These are phyloP conservation scores for Sesia apiformis DNA, from an alignment of 2,888 invertebrate genomes.

Conservation along the genomic window DNA sequence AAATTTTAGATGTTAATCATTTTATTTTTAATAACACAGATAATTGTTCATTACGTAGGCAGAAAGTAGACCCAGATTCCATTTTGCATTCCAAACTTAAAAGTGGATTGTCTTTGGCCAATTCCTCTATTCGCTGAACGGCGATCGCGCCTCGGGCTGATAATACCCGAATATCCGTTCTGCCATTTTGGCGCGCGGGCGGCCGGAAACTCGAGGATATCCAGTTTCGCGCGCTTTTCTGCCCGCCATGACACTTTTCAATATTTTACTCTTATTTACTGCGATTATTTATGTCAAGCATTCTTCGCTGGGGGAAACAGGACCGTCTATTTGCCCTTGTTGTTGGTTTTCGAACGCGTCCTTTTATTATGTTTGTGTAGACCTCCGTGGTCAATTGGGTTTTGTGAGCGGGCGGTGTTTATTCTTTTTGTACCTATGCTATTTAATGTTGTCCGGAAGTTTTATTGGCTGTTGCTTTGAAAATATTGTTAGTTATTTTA, in stretches of 20 bases:
- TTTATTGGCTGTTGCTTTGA: not conserved
- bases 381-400: constrained; percentile 9
- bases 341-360: constrained; percentile 24
- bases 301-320: constrained; percentile 50
- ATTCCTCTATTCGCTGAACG: constrained; percentile 22
- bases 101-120: constrained; percentile 4
- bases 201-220: constrained; percentile 69
- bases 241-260: constrained; percentile 68
- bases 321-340: constrained; percentile 39
- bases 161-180: constrained; percentile 66
- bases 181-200: constrained; percentile 64
- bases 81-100: too few species aligned
- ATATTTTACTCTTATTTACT: constrained; percentile 74
- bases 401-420: not conserved
- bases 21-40: too few species aligned
- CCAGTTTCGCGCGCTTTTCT: constrained; percentile 67
- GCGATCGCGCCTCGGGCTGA: constrained; percentile 39
- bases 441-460: not conserved
- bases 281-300: constrained; percentile 66
- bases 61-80: too few species aligned
- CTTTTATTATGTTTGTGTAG: constrained; percentile 19
- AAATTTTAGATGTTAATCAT: too few species aligned
- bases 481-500: too few species aligned
- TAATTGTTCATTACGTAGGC: too few species aligned
- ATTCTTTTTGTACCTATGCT: not conserved